phyloP scores from a whole-genome alignment of 1,140 invertebrate species.

The Cyphomyrmex costatus region DNA sequence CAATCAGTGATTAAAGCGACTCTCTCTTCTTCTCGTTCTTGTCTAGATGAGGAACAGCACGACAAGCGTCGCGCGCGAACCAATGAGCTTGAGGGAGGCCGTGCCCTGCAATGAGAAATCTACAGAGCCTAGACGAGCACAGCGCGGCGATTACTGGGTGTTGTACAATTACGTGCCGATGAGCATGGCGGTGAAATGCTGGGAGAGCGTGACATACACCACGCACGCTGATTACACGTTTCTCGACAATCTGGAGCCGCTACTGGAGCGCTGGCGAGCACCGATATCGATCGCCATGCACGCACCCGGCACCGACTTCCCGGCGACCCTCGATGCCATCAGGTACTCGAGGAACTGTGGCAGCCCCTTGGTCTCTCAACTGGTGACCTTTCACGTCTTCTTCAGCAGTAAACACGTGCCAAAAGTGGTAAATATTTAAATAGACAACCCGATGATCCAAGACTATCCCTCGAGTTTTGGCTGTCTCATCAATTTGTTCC shows the following conservation, averaged over 20 bases:
- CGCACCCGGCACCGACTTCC: slow-evolving; percentile 90
- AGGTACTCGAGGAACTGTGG: slow-evolving; percentile 88
- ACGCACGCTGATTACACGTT: slow-evolving; percentile 97
- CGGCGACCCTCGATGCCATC: slow-evolving; percentile 87
- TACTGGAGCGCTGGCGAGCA: slow-evolving; percentile 91
- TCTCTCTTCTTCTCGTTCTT: slow-evolving; percentile 11
- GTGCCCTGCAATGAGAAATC: slow-evolving; percentile 90
- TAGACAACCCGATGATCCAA: slow-evolving; percentile 34
- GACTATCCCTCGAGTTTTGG: not conserved
- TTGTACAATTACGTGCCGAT: slow-evolving; percentile 94
- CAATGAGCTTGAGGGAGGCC: slow-evolving; percentile 84
- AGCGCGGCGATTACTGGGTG: slow-evolving; percentile 96
- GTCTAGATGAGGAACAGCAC: slow-evolving; percentile 53
- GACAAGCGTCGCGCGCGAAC: not conserved
- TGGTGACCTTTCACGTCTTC: slow-evolving; percentile 95
- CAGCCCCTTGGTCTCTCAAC: slow-evolving; percentile 90
- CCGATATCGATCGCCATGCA: slow-evolving; percentile 91
- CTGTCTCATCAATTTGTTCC: not conserved
- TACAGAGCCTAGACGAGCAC: slow-evolving; percentile 89
- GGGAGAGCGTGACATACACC: slow-evolving; percentile 96
- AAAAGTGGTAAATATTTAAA: slow-evolving; percentile 90
- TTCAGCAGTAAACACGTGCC: slow-evolving; percentile 95
- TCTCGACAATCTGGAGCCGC: slow-evolving; percentile 94
- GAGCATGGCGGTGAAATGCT: slow-evolving; percentile 87
- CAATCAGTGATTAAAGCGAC: not conserved